Conservation (phyloP, 64 coral and sea anemone genomes). For the Porites lutea region DNA sequence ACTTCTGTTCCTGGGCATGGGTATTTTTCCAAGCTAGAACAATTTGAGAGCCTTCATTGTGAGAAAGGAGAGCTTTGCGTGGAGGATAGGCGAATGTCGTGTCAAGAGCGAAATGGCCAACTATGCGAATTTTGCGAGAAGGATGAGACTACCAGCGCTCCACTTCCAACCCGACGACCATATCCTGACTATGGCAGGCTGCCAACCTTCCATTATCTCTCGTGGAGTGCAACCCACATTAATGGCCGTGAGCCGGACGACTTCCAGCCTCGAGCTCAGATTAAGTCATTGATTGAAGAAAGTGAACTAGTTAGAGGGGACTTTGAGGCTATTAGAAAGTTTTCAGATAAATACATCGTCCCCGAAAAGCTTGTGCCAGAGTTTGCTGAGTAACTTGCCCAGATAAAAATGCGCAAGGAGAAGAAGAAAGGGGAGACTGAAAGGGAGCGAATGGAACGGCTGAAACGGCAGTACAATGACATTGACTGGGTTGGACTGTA, state of each 20-base stretch:
- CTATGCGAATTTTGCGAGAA: conserved; percentile 35
- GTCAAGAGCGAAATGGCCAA: conserved; percentile 54
- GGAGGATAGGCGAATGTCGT: conserved; percentile 41
- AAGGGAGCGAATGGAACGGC: not conserved
- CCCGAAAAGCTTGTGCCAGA: too few species aligned
- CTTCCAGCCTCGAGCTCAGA: too few species aligned
- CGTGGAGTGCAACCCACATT: too few species aligned
- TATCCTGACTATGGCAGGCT: conserved; percentile 43
- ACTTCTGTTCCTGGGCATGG: conserved; percentile 49
- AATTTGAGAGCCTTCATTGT: conserved; percentile 31
- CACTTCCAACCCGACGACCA: conserved; percentile 8
- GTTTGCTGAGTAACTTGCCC: not conserved
- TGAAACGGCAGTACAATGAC: not conserved
- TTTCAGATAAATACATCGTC: too few species aligned
- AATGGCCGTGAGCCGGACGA: too few species aligned
- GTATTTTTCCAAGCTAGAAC: conserved; percentile 59
- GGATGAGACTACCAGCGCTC: not conserved
- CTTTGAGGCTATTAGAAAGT: too few species aligned
- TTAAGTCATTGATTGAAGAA: too few species aligned
- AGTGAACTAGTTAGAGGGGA: too few species aligned
- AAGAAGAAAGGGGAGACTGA: conserved; percentile 18
- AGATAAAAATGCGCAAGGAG: conserved; percentile 20
- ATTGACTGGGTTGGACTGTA: too few species aligned
- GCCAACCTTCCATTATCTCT: conserved; percentile 50
- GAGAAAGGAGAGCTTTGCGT: not conserved